phyloP scores from a whole-genome alignment of 2,888 invertebrate species.

The Helobdella robusta region DNA sequence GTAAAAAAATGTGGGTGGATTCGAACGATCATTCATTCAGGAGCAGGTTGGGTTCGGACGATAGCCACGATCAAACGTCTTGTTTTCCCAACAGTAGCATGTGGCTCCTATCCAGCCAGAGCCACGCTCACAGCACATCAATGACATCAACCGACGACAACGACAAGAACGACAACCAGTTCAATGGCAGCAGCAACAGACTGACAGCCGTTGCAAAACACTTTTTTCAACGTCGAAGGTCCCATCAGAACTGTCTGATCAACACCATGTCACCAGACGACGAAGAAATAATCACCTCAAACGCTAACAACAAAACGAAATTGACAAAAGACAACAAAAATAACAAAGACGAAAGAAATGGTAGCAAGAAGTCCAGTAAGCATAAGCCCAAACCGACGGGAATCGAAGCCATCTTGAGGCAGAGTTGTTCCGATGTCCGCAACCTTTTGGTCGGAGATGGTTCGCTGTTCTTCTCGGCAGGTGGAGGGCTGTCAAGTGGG shows the following conservation, averaged over 20 bases:
- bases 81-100: not conserved
- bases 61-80: not conserved
- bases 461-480: not conserved
- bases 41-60: conserved; percentile 6
- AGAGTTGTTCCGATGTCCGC: conserved; percentile 20
- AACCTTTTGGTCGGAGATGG: conserved; percentile 15
- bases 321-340: not conserved
- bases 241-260: conserved; percentile 21
- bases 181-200: not conserved
- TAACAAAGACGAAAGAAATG: not conserved
- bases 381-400: conserved; percentile 1
- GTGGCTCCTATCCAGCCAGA: too few species aligned
- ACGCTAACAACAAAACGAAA: not conserved
- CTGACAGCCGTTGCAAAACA: conserved; percentile 10
- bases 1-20: too few species aligned
- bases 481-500: not conserved
- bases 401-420: conserved; percentile 20
- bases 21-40: conserved; percentile 10
- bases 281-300: not conserved
- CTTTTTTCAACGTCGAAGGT: conserved; percentile 16
- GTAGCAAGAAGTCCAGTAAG: conserved; percentile 1
- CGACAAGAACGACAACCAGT: not conserved
- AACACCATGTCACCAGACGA: conserved; percentile 13
- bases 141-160: not conserved
- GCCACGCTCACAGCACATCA: too few species aligned